Evolutionary conservation across 2,888 invertebrate genomes (phyloP).

Genomic region (Apodemia duryi): DNA sequence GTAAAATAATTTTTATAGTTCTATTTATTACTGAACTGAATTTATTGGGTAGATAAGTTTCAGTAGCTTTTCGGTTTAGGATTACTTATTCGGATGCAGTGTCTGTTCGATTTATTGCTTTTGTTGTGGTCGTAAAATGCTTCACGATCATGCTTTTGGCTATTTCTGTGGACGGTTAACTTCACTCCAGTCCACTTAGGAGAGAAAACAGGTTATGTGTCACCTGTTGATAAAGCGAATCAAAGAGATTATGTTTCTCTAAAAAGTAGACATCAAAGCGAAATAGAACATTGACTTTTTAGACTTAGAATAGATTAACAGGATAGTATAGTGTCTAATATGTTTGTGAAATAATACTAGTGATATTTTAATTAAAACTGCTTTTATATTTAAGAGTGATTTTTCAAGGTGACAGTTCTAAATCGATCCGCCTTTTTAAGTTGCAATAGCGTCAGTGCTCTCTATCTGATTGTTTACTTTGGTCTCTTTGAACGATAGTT

Average conservation of each 20-base stretch:
- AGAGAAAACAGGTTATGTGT: constrained; percentile 42
- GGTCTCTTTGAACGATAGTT: too few species aligned
- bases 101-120: constrained; percentile 45
- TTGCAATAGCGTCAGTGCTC: too few species aligned
- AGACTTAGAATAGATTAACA: constrained; percentile 39
- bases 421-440: too few species aligned
- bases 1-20: constrained; percentile 74
- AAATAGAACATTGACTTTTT: constrained; percentile 51
- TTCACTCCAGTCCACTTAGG: too few species aligned
- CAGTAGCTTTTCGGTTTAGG: constrained; percentile 61
- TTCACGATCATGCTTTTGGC: constrained; percentile 31
- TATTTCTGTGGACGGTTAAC: constrained; percentile 35
- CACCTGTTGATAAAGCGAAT: constrained; percentile 48
- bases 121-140: constrained; percentile 43
- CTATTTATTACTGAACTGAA: constrained; percentile 67
- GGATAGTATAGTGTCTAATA: too few species aligned
- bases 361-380: too few species aligned
- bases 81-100: constrained; percentile 47
- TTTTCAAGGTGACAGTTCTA: too few species aligned
- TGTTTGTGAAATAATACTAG: too few species aligned
- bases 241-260: constrained; percentile 44
- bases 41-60: constrained; percentile 72
- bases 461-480: too few species aligned
- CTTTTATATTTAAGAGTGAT: too few species aligned
- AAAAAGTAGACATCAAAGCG: constrained; percentile 62